Base-by-base conservation (phyloP, 2,797 vertebrate genomes). In the Columba guinea region DNA sequence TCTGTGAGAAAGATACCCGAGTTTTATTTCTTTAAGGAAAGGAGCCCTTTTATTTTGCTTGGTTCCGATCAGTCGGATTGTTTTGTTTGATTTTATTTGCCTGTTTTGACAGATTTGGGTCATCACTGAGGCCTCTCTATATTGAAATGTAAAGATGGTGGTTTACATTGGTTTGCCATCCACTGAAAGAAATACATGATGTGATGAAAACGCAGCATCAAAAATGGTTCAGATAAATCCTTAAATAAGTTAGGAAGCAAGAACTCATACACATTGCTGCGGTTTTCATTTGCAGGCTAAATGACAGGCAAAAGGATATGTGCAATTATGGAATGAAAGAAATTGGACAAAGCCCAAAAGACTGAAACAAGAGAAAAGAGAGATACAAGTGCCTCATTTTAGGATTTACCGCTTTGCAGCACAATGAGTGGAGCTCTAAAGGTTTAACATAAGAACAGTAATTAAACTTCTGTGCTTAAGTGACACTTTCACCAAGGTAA, bases 321-420 rank as follows among this genome's bases (percentile, higher is more conserved):
- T 71, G 92, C 94, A 97, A 93, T 97, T 97, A 97, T 11, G 49
- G 70, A 89, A 65, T 74, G 91, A 83, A 96, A 93, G 89, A 86
- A 87, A 79, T 55, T 34, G 82, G 71, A 95, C 89, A 93, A 62
- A 80, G 65, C 86, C 69, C 91, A 53, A 75, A 84, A 90, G 84
- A 62, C 35, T 58, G 87, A 69, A 55, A 80, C 80, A 82, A 91
- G 80, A 87, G 55, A 76, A 79, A 35, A 53, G 92, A 90, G 89
- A 93, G 86, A 86, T 75, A 84, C 75, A 46, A 90, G 90, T 90
- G 84, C 71, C 93, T 95, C 52, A 94, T 95, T 92, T 96, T 95
- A 60, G 88, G 93, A 95, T 87, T 96, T 94, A 53, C 90, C 1
- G 21, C 88, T 76, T 90, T 80, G 64, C 84, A 77, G 44, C 68